These are phyloP conservation scores for Kuschelorhynchus macadamiae DNA, from an alignment of 2,888 invertebrate species.

Conservation along the genomic window DNA sequence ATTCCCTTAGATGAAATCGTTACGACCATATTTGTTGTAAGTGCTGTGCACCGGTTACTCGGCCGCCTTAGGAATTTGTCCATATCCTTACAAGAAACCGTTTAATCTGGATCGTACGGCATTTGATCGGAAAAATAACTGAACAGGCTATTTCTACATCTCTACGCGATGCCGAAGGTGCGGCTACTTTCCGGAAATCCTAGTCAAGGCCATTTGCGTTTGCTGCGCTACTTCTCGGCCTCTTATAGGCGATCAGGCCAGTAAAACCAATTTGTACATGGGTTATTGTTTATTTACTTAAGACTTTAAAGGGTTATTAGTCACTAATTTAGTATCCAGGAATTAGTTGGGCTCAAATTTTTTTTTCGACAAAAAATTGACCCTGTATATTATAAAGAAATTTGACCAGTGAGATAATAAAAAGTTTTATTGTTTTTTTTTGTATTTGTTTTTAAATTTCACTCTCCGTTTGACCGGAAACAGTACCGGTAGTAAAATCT, in stretches of 20 bases:
- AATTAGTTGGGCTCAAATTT: no score
- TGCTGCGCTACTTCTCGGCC: conserved; percentile 23
- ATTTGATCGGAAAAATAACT: conserved; percentile 42
- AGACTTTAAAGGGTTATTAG: no score
- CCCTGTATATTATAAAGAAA: no score
- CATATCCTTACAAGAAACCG: conserved; percentile 36
- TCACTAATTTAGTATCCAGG: no score
- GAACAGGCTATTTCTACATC: conserved; percentile 46
- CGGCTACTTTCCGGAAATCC: conserved; percentile 63
- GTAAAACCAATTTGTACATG: no score
- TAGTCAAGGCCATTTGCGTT: conserved; percentile 60
- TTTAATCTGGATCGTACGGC: conserved; percentile 44
- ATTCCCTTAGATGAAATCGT: conserved; percentile 1
- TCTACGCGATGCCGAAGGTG: conserved; percentile 53
- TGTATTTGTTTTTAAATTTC: no score
- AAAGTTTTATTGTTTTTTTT: no score
- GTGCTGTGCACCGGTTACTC: background rate
- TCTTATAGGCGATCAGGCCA: conserved; percentile 16
- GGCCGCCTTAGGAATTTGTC: conserved; percentile 22
- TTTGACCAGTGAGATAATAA: no score
- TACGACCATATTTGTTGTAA: background rate
- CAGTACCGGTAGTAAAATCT: no score
- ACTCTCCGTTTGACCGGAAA: no score
- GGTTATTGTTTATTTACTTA: no score
- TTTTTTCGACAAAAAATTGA: no score